phyloP scores from a whole-genome alignment of 2,113 vertebrate species.

The Tragelaphus imberbis region DNA sequence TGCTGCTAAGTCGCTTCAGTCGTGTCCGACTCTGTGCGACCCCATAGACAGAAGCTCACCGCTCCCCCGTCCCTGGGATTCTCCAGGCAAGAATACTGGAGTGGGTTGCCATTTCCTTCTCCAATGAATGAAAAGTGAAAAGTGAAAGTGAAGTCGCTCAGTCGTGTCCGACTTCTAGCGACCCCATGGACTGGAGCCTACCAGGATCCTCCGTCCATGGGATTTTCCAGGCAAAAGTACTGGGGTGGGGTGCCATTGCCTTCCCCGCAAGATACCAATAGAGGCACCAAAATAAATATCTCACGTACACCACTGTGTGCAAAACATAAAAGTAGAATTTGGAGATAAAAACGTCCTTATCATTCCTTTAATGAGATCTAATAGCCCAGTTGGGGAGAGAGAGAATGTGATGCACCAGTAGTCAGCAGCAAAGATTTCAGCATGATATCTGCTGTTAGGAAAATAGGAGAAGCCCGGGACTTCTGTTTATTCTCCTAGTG shows the following conservation, averaged over 20 bases:
- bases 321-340: background rate
- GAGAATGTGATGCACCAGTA: background rate
- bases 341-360: background rate
- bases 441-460: background rate
- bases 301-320: background rate
- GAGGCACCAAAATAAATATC: background rate
- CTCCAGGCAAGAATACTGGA: background rate
- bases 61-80: background rate
- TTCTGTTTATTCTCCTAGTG: background rate
- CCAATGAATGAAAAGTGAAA: too few species aligned
- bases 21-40: too few species aligned
- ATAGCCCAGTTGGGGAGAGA: background rate
- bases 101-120: background rate
- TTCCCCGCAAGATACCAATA: background rate
- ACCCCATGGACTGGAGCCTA: too few species aligned
- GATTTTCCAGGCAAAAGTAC: too few species aligned
- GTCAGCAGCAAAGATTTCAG: background rate
- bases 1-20: too few species aligned
- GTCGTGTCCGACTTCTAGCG: too few species aligned
- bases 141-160: too few species aligned
- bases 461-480: background rate
- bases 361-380: background rate
- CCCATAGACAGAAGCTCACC: too few species aligned
- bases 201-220: too few species aligned
- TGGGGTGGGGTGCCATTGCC: too few species aligned